Evolutionary conservation across 2,113 vertebrate species (phyloP).

Genomic region (Indicator maculatus): DNA sequence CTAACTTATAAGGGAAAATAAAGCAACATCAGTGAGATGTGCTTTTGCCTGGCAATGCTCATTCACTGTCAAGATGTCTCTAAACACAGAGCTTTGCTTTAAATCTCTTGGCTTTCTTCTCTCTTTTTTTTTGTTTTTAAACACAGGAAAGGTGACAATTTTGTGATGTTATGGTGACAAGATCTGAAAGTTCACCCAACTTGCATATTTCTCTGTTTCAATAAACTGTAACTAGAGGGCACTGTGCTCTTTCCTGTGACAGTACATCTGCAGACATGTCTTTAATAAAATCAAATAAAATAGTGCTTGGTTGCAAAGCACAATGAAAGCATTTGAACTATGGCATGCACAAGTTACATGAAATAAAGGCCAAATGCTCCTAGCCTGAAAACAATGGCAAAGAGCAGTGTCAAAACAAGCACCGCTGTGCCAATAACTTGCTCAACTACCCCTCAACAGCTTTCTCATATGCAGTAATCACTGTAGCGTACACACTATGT

Average conservation of each 20-base stretch:
- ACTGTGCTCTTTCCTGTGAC: slow-evolving; percentile 61
- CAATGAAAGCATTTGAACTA: slow-evolving; percentile 56
- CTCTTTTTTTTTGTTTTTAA: background rate
- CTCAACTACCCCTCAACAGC: slow-evolving; percentile 42
- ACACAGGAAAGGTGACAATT: background rate
- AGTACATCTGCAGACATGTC: background rate
- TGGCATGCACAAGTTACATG: slow-evolving; percentile 34
- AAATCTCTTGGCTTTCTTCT: background rate
- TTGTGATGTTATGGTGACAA: background rate
- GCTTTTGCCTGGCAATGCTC: background rate
- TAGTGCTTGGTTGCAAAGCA: slow-evolving; percentile 3
- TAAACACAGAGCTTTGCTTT: background rate
- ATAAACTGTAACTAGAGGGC: slow-evolving; percentile 58
- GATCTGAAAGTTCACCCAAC: background rate
- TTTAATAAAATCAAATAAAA: slow-evolving; percentile 31
- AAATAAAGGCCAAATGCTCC: slow-evolving; percentile 63
- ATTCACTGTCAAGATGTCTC: background rate
- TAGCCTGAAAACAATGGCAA: slow-evolving; percentile 25
- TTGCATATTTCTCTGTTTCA: background rate
- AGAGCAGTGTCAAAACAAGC: slow-evolving; percentile 34
- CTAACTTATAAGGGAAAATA: slow-evolving; percentile 20
- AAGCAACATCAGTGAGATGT: background rate
- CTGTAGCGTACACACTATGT: background rate
- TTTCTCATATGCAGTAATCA: slow-evolving; percentile 34
- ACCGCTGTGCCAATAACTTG: slow-evolving; percentile 52